Conservation (phyloP, 1,140 invertebrate species). For the Drosophila virilis region DNA sequence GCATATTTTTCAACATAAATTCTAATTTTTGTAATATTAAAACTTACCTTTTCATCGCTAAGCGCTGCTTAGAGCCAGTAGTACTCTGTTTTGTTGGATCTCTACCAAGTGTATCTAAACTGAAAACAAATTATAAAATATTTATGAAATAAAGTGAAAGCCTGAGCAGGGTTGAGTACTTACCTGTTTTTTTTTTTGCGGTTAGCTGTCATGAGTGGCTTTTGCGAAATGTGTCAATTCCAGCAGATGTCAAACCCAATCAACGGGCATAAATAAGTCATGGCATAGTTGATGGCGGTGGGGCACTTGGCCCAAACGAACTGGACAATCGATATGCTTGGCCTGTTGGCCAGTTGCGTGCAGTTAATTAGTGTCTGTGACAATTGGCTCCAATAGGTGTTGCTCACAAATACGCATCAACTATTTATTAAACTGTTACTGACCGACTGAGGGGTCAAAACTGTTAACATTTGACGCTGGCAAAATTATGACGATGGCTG, state of each 20-base stretch:
- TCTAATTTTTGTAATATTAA: too few relatives aligned
- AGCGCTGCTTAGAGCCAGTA: too few relatives aligned
- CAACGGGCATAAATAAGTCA: constrained; percentile 72
- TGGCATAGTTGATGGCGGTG: constrained; percentile 32
- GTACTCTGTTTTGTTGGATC: too few relatives aligned
- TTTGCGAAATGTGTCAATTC: constrained; percentile 78
- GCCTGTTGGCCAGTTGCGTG: constrained; percentile 57
- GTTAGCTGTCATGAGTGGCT: constrained; percentile 2
- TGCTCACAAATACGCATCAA: constrained; percentile 59
- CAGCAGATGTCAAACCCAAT: constrained; percentile 74
- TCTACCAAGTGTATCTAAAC: too few relatives aligned
- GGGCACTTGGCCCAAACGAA: not conserved
- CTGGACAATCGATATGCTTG: constrained; percentile 49
- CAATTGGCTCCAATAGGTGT: constrained; percentile 60
- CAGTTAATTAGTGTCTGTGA: constrained; percentile 70
- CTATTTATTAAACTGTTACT: constrained; percentile 49
- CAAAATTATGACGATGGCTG: constrained; percentile 41
- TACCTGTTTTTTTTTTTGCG: not conserved
- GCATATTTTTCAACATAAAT: too few relatives aligned
- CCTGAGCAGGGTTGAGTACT: too few relatives aligned
- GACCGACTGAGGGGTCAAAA: constrained; percentile 49
- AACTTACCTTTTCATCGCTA: too few relatives aligned
- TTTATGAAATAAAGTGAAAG: not conserved
- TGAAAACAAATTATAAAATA: not conserved
- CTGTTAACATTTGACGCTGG: constrained; percentile 49